A percentile compares a stretch with the other conserved stretches of the same genome.
Evolutionary conservation across 1,140 invertebrate species (phyloP).

Genomic region (Heliothis virescens): DNA sequence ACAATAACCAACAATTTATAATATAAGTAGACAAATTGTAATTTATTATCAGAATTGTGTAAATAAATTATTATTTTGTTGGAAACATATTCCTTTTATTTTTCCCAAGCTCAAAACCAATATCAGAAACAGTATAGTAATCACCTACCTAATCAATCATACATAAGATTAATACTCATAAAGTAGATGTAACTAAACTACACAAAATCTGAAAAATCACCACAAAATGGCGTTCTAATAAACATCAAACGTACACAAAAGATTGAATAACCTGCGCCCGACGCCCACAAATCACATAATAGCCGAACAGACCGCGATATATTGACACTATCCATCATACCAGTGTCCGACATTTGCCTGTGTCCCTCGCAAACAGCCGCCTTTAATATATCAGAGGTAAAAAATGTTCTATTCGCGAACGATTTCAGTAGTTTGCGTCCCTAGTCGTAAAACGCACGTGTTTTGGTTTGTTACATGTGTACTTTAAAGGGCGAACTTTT

Average conservation of each 20-base stretch:
- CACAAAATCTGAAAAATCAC: neutral
- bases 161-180: too few relatives aligned
- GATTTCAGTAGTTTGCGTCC: conserved; percentile 74
- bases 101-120: neutral
- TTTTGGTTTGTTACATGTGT: conserved; percentile 77
- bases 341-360: conserved; percentile 33
- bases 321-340: conserved; percentile 48
- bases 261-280: conserved; percentile 42
- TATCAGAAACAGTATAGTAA: too few relatives aligned
- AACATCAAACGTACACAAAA: conserved; percentile 18
- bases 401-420: conserved; percentile 77
- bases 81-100: neutral
- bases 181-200: neutral
- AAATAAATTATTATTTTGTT: conserved; percentile 37
- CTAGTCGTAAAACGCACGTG: conserved; percentile 82
- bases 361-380: conserved; percentile 42
- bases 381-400: conserved; percentile 57
- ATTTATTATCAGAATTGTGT: conserved; percentile 30
- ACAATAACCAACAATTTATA: conserved; percentile 6
- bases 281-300: conserved; percentile 45
- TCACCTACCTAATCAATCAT: too few relatives aligned
- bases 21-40: conserved; percentile 39
- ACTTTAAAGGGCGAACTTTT: conserved; percentile 79
- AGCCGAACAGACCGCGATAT: conserved; percentile 31
- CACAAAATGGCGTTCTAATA: conserved; percentile 13